Evolutionary conservation across 2,113 vertebrate species (phyloP).

Genomic region (Nansenia antarctica): DNA sequence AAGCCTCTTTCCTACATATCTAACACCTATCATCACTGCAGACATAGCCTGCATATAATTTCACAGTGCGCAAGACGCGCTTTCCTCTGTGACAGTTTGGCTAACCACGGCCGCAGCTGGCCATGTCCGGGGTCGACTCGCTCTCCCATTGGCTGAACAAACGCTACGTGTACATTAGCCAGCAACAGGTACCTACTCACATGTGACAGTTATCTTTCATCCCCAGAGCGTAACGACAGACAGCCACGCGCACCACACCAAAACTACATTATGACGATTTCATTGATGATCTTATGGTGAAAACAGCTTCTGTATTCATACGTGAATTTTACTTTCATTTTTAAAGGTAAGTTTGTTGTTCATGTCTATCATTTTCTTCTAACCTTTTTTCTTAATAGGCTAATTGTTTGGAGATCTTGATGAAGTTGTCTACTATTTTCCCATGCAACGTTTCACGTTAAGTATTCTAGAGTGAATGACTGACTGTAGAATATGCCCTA

Average conservation of each 20-base stretch:
- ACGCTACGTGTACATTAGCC: constrained; percentile 75
- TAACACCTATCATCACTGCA: no score
- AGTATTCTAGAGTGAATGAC: no score
- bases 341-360: neutral
- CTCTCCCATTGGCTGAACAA: constrained; percentile 70
- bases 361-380: neutral
- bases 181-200: constrained; percentile 69
- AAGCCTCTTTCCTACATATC: no score
- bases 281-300: constrained; percentile 14
- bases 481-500: no score
- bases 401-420: neutral
- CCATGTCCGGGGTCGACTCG: neutral
- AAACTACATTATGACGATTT: constrained; percentile 15
- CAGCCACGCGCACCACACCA: neutral
- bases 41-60: no score
- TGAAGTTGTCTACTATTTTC: neutral
- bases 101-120: constrained; percentile 4
- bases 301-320: neutral
- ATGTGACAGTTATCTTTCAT: constrained; percentile 61
- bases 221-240: constrained; percentile 12
- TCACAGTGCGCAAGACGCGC: neutral
- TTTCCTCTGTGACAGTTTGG: neutral
- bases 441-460: no score
- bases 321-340: neutral
- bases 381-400: neutral